Evolutionary conservation across 2,888 invertebrate species (phyloP), one percentile per base, ranked within the genome.

Genomic region (Epirrhoe tristata): DNA sequence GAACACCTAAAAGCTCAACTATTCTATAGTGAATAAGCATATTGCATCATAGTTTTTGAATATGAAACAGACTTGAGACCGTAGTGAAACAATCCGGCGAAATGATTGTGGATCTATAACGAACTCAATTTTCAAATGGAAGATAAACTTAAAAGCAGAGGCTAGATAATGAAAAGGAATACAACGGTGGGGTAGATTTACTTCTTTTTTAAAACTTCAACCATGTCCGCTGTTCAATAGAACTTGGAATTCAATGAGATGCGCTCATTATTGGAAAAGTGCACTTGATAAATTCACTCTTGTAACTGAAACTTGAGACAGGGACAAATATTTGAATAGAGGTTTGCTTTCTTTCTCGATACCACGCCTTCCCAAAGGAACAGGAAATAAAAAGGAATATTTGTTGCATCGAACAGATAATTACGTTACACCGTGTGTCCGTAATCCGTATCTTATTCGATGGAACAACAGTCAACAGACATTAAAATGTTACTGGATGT

Each of bases 231-330:
- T 62, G 63, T 70, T 78, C 77, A 78, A 81, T 80, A 76, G 77
- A 71, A 77, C 76, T 79, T 73, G 74, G 76, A 77, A 79, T 81
- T 81, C 77, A 80, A 80, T 77, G 69, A 81, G 80, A 79, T 77
- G 73, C 73, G 72, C 75, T 81, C 77, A 80, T 80, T 81, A 80
- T 74, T 71, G 72, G 73, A 74, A 77, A 74, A 77, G 72, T 73
- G 74, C 73, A 74, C 74, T 79, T 75, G 73, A 77, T 74, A 75
- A 71, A 76, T 77, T 75, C 66, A 76, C 69, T 73, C 65, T 64
- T 67, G 72, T 70, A 73, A 70, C 71, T 71, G 74, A 69, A 75
- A 73, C 70, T 73, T 71, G 72, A 74, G 74, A 71, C 70, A 68
- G 70, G 65, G 59, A 74, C 72, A 71, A 74, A 71, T 72, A 74